Percentiles rank a stretch among this genome's conserved stretches.
Conservation (phyloP, 1,140 invertebrate genomes). For the Lucilia cuprina region DNA sequence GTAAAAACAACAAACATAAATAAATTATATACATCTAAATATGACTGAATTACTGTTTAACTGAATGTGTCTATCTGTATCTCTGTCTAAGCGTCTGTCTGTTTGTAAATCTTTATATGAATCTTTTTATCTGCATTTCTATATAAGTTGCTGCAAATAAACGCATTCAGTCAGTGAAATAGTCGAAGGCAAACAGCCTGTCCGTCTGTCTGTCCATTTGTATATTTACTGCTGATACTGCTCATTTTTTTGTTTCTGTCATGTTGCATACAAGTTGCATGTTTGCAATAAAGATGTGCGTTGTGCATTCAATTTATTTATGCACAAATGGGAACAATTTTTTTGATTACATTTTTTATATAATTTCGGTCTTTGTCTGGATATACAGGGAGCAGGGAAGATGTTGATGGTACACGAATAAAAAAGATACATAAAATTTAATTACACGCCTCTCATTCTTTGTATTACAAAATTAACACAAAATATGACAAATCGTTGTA, state of each 20-base stretch:
- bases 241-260: neutral
- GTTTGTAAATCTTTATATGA: neutral
- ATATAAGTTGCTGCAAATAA: neutral
- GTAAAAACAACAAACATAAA: too few relatives aligned
- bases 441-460: conserved; percentile 25
- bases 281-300: neutral
- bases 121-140: neutral
- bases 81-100: too few relatives aligned
- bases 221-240: neutral
- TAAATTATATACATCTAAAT: neutral
- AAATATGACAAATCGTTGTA: neutral
- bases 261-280: too few relatives aligned
- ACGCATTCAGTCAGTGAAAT: neutral
- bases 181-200: neutral
- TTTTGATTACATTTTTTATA: neutral
- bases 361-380: neutral
- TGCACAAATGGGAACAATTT: conserved; percentile 10
- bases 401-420: neutral
- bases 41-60: neutral
- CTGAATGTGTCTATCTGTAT: neutral
- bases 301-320: neutral
- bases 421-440: conserved; percentile 26
- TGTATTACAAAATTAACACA: conserved; percentile 10
- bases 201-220: too few relatives aligned
- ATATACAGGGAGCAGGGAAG: neutral